These are phyloP conservation scores for Prorops nasuta DNA, from an alignment of 1,140 invertebrate genomes.

Conservation along the genomic window DNA sequence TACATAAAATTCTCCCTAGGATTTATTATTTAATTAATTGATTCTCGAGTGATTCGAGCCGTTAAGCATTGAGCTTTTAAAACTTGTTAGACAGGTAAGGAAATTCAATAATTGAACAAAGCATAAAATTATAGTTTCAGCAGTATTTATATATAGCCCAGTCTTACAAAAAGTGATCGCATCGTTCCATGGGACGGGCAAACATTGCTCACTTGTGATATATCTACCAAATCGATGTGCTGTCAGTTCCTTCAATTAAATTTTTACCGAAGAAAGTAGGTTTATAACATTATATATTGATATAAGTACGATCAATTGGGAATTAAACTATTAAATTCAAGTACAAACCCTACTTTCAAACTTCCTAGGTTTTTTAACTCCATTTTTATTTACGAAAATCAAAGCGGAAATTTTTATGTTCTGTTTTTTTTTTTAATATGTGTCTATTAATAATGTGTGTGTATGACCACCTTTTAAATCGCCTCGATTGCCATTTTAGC, in stretches of 20 bases:
- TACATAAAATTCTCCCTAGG: too few species aligned
- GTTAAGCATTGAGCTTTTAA: too few species aligned
- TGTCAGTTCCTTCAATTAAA: conserved; percentile 46
- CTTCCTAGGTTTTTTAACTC: conserved; percentile 45
- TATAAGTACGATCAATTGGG: conserved; percentile 53
- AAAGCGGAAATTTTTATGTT: conserved; percentile 52
- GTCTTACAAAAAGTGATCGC: conserved; percentile 58
- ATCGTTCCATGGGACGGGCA: conserved; percentile 54
- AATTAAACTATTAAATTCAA: conserved; percentile 55
- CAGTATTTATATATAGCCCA: conserved; percentile 59
- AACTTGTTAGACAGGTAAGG: conserved; percentile 42
- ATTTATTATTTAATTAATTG: too few species aligned
- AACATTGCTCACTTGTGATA: conserved; percentile 47
- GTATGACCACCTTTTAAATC: conserved; percentile 55
- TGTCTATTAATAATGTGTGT: conserved; percentile 45
- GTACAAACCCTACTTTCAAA: conserved; percentile 58
- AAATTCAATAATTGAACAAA: conserved; percentile 50
- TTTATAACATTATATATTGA: conserved; percentile 49
- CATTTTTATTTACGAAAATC: conserved; percentile 48
- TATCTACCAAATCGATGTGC: conserved; percentile 50
- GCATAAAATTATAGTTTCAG: conserved; percentile 50
- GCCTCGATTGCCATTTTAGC: conserved; percentile 50
- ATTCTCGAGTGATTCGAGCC: conserved; percentile 37
- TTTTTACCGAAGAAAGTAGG: conserved; percentile 50
- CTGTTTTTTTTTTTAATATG: conserved; percentile 37